phyloP scores from a whole-genome alignment of 2,113 vertebrate genomes.

The Channa maculata region DNA sequence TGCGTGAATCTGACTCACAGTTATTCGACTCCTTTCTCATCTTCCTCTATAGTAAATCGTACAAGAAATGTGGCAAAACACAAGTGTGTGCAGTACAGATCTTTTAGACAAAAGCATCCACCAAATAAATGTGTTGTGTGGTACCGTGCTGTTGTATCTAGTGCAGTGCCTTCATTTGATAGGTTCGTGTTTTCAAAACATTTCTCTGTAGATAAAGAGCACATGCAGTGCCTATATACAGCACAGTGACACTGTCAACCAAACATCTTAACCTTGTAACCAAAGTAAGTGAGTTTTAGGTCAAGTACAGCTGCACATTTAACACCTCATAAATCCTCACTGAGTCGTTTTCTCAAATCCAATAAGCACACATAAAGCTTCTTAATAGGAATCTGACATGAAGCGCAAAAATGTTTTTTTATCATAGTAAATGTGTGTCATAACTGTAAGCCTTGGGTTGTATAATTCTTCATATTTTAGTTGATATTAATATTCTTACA shows the following conservation, averaged over 20 bases:
- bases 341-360: background rate
- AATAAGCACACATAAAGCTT: background rate
- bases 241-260: background rate
- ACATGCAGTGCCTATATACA: background rate
- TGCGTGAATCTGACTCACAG: background rate
- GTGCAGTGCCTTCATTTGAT: constrained; percentile 1
- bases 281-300: too few relatives aligned
- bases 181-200: background rate
- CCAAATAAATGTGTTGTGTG: background rate
- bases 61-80: background rate
- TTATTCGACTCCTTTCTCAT: background rate
- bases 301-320: background rate
- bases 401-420: background rate
- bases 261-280: background rate
- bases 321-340: constrained; percentile 10
- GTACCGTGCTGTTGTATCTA: too few relatives aligned
- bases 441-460: background rate
- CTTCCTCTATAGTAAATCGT: background rate
- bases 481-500: constrained; percentile 1
- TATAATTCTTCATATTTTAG: constrained; percentile 6
- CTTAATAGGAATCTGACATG: background rate
- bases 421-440: background rate
- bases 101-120: background rate
- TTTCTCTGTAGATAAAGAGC: background rate
- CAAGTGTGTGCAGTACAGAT: background rate